Base-by-base conservation (phyloP, 2,888 invertebrate genomes). In the Ichneumoninae sp. region DNA sequence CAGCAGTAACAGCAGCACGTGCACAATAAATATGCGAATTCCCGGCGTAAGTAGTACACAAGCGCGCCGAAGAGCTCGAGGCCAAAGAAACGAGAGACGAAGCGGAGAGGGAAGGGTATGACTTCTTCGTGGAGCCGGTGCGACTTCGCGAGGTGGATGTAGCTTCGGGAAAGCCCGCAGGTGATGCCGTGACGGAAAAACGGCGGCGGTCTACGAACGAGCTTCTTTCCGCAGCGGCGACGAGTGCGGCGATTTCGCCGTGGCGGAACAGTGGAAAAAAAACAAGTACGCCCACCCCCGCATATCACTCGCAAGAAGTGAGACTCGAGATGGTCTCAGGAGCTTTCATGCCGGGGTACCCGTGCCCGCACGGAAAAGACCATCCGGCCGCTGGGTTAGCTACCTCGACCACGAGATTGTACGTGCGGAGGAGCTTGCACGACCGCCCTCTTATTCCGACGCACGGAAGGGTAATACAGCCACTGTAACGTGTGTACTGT, bases 281-380 rank as follows among this genome's bases (percentile, higher is more conserved):
- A 57, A 52, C 71, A 71, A 80, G 66, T 22, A 19, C 60, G 26
- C 22, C 36, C 13, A 44, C 72, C 54, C 57, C 74, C 70, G 77
- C 30, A 62, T 52, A 69, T 47, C 74, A 30, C 47, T 47, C 10
- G 70, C 66, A 71, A 52, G 33, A 83, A 74, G 70, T 79, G 78
- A 81, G 77, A 78, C 70, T 81, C 81, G 83, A 78, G 70, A 80
- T 47, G 16, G 75, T 74, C 79, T 86, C 78, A 68, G 83, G 85
- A 75, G 85, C 78, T 80, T 80, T 75, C 57, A 70, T 65, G 19
- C 72, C 60, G 13, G 10, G 65, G 50, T 72, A 54, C 47, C 36
- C 36, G 44, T 77, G 26, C 47, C 57, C 3, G 47, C 74, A 65
- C 65, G 54, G 69, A 78, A 82, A 78, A 84, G 74, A 70, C 74